Base-by-base conservation (phyloP, 2,113 vertebrate genomes). In the Takifugu flavidus region DNA sequence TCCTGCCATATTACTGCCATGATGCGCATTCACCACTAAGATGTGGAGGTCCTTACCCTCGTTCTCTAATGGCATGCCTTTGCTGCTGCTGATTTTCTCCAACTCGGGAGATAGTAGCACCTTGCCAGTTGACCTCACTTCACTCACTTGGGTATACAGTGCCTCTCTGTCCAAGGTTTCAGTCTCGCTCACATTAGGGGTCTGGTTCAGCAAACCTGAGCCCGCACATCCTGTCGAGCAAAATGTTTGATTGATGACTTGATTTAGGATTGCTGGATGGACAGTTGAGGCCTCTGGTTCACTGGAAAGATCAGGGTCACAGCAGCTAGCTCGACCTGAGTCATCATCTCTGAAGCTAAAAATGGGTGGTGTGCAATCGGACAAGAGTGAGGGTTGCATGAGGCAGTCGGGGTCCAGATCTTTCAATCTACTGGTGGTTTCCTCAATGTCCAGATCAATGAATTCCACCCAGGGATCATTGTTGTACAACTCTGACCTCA, bases 401-500 rank as follows among this genome's bases (percentile, higher is more conserved):
- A 96, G 93, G 42, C 92, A 91, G 56, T 94, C 90, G 0, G 93
- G 94, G 77, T 95, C 93, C 1, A 89, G 85, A 15, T 88, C 89
- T 39, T 90, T 92, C 11, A 85, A 83, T 61, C 90, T 92, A 64
- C 93, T 92, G 7, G 79, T 90, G 0, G 89, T 84, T 34, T 98
- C 94, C 53, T 98, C 95, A 11, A 97, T 91, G 66, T 98, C 97
- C 75, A 98, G 69, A 25, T 98, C 95, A 70, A 98, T 98, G 79
- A 96, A 98, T 59, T 99, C 97, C 68, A 98, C 94, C 96, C 95
- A 98, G 61, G 94, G 91, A 78, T 98, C 94, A 0, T 90, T 93
- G 39, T 82, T 92, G 78, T 91, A 93, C 6, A 94, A 82, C 61
- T 94, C 92, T 0, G 92, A 85, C 65, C 95, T 93, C 74, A 93